Base-by-base conservation (phyloP, 2,797 vertebrate genomes). In the Melanotaenia pygmaea region DNA sequence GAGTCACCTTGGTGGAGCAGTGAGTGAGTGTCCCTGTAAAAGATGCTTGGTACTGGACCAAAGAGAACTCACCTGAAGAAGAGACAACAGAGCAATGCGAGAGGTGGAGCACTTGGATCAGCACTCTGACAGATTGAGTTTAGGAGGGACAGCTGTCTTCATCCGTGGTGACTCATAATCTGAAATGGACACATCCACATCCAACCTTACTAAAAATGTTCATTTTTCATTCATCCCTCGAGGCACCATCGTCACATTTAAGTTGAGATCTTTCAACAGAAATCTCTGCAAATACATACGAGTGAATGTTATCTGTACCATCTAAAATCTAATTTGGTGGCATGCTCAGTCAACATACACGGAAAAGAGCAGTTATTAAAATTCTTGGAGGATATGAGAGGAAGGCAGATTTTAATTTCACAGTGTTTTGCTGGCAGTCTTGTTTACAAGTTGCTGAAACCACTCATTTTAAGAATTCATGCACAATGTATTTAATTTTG, bases 101-200 rank as follows among this genome's bases (percentile, higher is more conserved):
- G 75, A 84, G 82, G 83, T 79, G 74, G 80, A 80, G 74, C 60
- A 18, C 76, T 66, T 66, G 67, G 69, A 81, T 65, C 59, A 67
- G 83, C 82, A 69, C 78, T 64, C 74, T 86, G 88, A 89, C 89
- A 92, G 89, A 91, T 78, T 91, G 88, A 82, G 82, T 89, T 91
- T 87, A 91, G 87, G 85, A 88, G 70, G 62, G 90, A 91, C 87
- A 84, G 88, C 90, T 91, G 86, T 82, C 79, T 89, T 91, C 88
- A 68, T 86, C 74, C 30, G 0, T 72, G 18, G 62, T 58, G 70
- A 74, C 76, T 82, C 68, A 70, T 76, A 80, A 89, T 88, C 83
- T 78, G 59, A 84, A 83, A 82, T 77, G 60, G 75, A 60, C 66
- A 69, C 54, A 60, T 51, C 9, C 53, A 50, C 53, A 40, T 58